Conservation (phyloP, 2,113 vertebrate species). For the Onychostruthus taczanowskii region DNA sequence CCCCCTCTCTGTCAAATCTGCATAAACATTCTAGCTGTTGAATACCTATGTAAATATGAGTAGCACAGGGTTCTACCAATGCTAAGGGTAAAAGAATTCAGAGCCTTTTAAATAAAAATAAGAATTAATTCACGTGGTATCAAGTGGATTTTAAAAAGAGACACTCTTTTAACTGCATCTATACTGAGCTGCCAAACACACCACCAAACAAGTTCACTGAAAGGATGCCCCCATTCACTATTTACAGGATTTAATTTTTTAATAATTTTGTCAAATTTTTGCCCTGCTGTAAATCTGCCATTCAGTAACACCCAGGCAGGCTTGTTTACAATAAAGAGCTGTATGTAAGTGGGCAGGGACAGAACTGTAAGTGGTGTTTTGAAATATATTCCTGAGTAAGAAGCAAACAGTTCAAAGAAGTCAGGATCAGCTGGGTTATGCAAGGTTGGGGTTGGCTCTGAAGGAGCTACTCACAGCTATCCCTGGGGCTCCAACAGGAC, state of each 20-base stretch:
- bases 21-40: background rate
- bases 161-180: background rate
- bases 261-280: background rate
- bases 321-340: background rate
- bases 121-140: background rate
- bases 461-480: constrained; percentile 85
- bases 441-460: background rate
- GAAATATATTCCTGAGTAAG: background rate
- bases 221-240: background rate
- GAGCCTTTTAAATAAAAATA: background rate
- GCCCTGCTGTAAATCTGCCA: background rate
- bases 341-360: background rate
- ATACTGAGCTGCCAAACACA: background rate
- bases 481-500: constrained; percentile 91
- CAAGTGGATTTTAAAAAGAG: background rate
- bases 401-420: background rate
- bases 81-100: background rate
- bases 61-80: background rate
- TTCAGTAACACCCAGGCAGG: background rate
- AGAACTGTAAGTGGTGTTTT: background rate
- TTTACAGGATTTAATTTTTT: background rate
- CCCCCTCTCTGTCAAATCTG: background rate
- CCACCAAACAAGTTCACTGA: background rate
- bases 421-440: background rate
- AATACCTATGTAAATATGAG: background rate